Base-by-base conservation (phyloP, 2,797 vertebrate species). In the Dicrostonyx torquatus region DNA sequence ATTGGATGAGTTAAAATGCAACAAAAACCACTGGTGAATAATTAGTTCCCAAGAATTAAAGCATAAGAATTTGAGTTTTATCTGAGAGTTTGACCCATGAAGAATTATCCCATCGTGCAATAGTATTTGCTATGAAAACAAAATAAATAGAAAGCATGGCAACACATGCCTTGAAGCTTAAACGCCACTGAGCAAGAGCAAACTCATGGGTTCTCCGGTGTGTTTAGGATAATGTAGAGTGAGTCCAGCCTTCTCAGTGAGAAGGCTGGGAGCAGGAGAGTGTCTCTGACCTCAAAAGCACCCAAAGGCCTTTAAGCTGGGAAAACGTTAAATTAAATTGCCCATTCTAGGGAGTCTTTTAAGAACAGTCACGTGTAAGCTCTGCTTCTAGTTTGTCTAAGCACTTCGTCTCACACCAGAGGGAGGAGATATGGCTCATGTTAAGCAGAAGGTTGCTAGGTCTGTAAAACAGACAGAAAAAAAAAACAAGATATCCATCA, bases 81-180 rank as follows among this genome's bases (percentile, higher is more conserved):
- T 88, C 45, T 86, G 48, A 37, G 75, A 31, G 5, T 43, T 83
- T 95, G 85, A 95, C 77, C 11, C 64, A 45, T 73, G 95, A 86
- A 90, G 34, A 89, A 89, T 11, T 92, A 79, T 31, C 4, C 60
- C 43, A 70, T 34, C 18, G 75, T 68, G 58, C 15, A 70, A 87
- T 22, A 66, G 31, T 14, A 78, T 37, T 82, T 58, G 85, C 17
- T 91, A 6, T 64, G 58, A 13, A 86, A 76, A 24, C 91, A 40
- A 68, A 75, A 45, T 58, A 77, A 73, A 73, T 43, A 50, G 26
- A 37, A 90, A 94, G 31, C 29, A 34, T 14, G 48, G 37, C 24
- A 70, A n/a, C 26, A 34, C 48, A 5, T 24, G 20, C n/a, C 29
- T 60, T 62, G 72, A 94, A 45, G 29, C 62, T 88, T 94, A 87